A percentile compares a stretch with the other conserved stretches of the same genome.
Conservation (phyloP, 2,113 vertebrate genomes). For the Okapia johnstoni region DNA sequence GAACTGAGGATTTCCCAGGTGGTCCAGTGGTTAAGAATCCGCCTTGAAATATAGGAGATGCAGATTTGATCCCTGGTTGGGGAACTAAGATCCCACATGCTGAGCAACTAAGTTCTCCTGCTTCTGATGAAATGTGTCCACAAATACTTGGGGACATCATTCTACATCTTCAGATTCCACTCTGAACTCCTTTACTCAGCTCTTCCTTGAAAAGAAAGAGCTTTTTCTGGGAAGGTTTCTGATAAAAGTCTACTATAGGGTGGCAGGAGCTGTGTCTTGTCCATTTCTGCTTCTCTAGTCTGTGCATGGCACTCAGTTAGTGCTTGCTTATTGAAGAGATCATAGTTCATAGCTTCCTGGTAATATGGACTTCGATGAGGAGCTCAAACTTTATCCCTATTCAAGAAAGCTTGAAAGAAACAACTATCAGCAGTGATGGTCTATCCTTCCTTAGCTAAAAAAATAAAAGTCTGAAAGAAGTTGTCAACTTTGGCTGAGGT, state of each 20-base stretch:
- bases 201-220: background rate
- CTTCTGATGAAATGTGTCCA: background rate
- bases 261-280: background rate
- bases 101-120: background rate
- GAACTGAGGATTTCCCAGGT: fast-evolving
- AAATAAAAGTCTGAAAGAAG: background rate
- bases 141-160: background rate
- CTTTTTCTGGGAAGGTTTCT: background rate
- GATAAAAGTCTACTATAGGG: background rate
- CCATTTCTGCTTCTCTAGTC: background rate
- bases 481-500: background rate
- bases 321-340: background rate
- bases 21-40: background rate
- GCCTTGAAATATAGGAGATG: background rate
- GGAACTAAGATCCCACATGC: background rate
- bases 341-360: background rate
- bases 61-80: background rate
- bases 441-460: background rate
- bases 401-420: background rate
- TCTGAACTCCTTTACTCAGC: background rate
- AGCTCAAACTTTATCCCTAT: background rate
- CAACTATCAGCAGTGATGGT: background rate
- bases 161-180: background rate
- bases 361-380: background rate
- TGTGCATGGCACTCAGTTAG: fast-evolving